These are phyloP conservation scores for Pterocles gutturalis DNA, from an alignment of 2,113 vertebrate genomes.

Conservation along the genomic window DNA sequence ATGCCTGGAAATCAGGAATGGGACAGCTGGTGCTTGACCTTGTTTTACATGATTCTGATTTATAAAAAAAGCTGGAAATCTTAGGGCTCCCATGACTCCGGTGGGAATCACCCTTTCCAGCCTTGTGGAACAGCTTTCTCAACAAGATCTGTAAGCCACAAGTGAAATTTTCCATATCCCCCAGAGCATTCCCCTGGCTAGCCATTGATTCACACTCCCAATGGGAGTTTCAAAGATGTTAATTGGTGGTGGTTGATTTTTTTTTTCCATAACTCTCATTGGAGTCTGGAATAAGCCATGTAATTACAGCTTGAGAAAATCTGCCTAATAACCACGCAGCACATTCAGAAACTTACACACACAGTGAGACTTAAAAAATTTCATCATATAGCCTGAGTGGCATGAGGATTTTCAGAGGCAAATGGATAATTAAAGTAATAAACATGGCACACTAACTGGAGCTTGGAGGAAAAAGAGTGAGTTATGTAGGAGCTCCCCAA, in stretches of 20 bases:
- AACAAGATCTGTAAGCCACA: background rate
- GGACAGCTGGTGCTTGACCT: slow-evolving; percentile 57
- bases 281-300: background rate
- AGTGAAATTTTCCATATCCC: slow-evolving; percentile 11
- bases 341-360: background rate
- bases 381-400: background rate
- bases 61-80: slow-evolving; percentile 44
- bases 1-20: slow-evolving; percentile 44
- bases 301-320: slow-evolving; percentile 9
- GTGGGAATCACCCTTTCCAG: slow-evolving; percentile 38
- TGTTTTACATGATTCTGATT: slow-evolving; percentile 5
- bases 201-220: background rate
- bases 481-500: background rate
- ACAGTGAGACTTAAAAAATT: background rate
- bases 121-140: background rate
- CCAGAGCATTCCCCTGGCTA: background rate
- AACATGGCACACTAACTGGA: background rate
- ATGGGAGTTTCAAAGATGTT: background rate
- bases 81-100: background rate
- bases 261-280: background rate
- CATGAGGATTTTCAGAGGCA: background rate
- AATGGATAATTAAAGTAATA: background rate
- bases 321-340: background rate
- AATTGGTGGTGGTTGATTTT: background rate
- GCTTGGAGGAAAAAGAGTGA: background rate